Evolutionary conservation across 2,888 invertebrate species (phyloP).

Genomic region (Bellardia pandia): DNA sequence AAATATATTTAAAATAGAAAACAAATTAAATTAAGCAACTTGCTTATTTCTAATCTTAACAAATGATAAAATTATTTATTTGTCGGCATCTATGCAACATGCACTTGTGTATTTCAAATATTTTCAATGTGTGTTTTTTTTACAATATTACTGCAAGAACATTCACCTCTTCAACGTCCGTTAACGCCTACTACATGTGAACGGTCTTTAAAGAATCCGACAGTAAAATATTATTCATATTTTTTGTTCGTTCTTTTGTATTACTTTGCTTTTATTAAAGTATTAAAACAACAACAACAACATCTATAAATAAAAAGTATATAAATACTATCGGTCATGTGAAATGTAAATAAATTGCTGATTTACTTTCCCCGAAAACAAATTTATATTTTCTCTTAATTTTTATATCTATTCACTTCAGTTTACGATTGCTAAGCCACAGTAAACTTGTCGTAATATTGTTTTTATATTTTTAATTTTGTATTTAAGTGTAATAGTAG

Average conservation of each 20-base stretch:
- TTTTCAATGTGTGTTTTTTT: conserved; percentile 14
- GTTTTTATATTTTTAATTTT: conserved; percentile 17
- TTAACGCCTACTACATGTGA: conserved; percentile 31
- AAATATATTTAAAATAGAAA: conserved; percentile 12
- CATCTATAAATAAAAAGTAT: conserved; percentile 15
- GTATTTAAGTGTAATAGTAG: conserved; percentile 15
- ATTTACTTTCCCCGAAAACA: conserved; percentile 11
- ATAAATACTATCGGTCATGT: conserved; percentile 11
- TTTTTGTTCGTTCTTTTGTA: conserved; percentile 6
- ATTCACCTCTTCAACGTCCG: conserved; percentile 56
- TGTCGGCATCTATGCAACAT: background rate
- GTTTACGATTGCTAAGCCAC: conserved; percentile 29
- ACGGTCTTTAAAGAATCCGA: conserved; percentile 1
- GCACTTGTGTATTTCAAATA: conserved; percentile 28
- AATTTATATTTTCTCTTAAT: conserved; percentile 8
- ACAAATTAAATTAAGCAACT: conserved; percentile 6
- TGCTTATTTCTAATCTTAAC: background rate
- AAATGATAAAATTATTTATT: conserved; percentile 40
- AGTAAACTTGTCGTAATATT: conserved; percentile 10
- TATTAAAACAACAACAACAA: conserved; percentile 4
- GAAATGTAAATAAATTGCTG: conserved; percentile 31
- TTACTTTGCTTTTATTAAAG: conserved; percentile 18
- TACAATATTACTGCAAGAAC: conserved; percentile 31
- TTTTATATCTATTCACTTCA: background rate
- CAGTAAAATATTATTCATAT: conserved; percentile 34